Base-by-base conservation (phyloP, 2,113 vertebrate species). In the Hemicordylus capensis region DNA sequence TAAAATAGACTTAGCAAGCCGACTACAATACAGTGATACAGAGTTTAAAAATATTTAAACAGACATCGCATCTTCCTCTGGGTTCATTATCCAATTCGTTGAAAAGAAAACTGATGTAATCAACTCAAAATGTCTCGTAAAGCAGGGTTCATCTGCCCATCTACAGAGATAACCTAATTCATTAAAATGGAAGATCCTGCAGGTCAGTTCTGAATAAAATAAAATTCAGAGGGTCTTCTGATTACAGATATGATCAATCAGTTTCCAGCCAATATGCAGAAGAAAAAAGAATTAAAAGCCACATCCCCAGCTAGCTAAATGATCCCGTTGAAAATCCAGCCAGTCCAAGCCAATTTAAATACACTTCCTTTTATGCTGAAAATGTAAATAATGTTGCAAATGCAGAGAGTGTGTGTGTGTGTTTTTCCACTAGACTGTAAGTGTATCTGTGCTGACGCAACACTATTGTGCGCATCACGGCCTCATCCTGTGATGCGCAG, bases 401-500 rank as follows among this genome's bases (percentile, higher is more conserved):
- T 3, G 64, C 67, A 42, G 42, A 24, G 22, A 58, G 37, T 11
- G 48, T 34, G 48, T 11, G 84, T 20, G 28, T 1, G 70, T 3
- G 0, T 1, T 37, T 34, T 3, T 0, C 54, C 64, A 0, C 2
- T 5, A 0, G 31, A 3, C 61, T 1, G 0, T 58, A 15, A 54
- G 31, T 66, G 0, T 89, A 85, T 80, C 81, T 77, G 74, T 2
- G 31, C 0, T 0, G 31, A 63, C 51, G 83, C 4, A 0, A 0
- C 1, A 0, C 72, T 1, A 39, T 58, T n/a, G n/a, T 31, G 44
- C 54, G 6, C 59, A 19, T 83, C 66, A 56, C 34, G 22, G 28
- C 59, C 64, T 11, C 46, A 10, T 70, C 69, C 28, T 77, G 19
- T 1, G 74, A 67, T 51, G 79, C 72, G 0, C 48, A 26, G 14